A percentile compares a stretch with the other conserved stretches of the same genome.
phyloP scores from a whole-genome alignment of 2,113 vertebrate genomes.

The Mus musculus region GRCm39 chr5:97035001-97035500 shows the following conservation, averaged over 20 bases:
- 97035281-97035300: neutral
- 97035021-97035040: neutral
- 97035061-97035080: conserved; percentile 21
- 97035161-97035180: conserved; percentile 5
- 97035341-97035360: conserved; percentile 31
- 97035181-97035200: neutral
- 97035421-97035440: no score
- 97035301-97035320: conserved; percentile 1
- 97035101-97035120: neutral
- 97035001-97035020: neutral
- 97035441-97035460: conserved; percentile 33
- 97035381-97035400: conserved; percentile 11
- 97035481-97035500: neutral
- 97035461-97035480: neutral
- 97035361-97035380: conserved; percentile 33
- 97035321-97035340: conserved; percentile 50
- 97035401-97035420: conserved; percentile 33
- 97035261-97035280: neutral
- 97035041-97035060: neutral
- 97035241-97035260: neutral
- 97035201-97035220: conserved; percentile 26
- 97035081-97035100: conserved; percentile 40
- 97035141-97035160: neutral
- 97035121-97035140: neutral
- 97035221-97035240: conserved; percentile 23